A percentile compares a stretch with the other conserved stretches of the same genome.
These are phyloP conservation scores for Apaloderma vittatum DNA, from an alignment of 2,113 vertebrate genomes.

Conservation along the genomic window DNA sequence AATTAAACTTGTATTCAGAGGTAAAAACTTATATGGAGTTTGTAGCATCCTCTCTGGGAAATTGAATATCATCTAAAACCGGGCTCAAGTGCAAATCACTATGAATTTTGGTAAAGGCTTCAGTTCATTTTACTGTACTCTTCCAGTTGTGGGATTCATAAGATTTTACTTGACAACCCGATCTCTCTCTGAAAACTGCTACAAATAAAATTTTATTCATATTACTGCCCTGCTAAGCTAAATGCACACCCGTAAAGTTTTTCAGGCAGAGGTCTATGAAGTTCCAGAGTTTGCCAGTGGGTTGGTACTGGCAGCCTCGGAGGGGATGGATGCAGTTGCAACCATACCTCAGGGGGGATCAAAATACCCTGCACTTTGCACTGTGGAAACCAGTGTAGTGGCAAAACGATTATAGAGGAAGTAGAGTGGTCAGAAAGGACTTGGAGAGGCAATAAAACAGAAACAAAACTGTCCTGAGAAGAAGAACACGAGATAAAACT, in stretches of 20 bases:
- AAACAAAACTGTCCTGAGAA: background rate
- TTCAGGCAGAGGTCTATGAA: background rate
- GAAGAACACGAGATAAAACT: background rate
- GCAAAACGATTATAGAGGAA: background rate
- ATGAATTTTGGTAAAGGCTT: background rate
- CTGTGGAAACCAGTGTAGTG: background rate
- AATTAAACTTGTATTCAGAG: background rate
- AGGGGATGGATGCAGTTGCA: background rate
- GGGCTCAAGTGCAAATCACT: background rate
- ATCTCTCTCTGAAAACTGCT: background rate
- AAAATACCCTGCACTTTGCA: fast-evolving
- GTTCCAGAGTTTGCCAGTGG: background rate
- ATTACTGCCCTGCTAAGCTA: background rate
- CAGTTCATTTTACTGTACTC: background rate
- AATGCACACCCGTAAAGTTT: background rate
- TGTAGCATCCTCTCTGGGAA: background rate
- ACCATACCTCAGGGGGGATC: background rate
- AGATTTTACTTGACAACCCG: background rate
- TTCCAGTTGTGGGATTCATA: background rate
- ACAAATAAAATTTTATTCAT: background rate
- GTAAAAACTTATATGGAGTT: background rate
- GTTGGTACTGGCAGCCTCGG: background rate
- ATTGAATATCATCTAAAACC: background rate
- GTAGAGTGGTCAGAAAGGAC: background rate
- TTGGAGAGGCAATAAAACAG: background rate